Evolutionary conservation across 1,140 invertebrate genomes (phyloP), one percentile per base, ranked within the genome.

Genomic region (Pseudomyrmex sp.): DNA sequence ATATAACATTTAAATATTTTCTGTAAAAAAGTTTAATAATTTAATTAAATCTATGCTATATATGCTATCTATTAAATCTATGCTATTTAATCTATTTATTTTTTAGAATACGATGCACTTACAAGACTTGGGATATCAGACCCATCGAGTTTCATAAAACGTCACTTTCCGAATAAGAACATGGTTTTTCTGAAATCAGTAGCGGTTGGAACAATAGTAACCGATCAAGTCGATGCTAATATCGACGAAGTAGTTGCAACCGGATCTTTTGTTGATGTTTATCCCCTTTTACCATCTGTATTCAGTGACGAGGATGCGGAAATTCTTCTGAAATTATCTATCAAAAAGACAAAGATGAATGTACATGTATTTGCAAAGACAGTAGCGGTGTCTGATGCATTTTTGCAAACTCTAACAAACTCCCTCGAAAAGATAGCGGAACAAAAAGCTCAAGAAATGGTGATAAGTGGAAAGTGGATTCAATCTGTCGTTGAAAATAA

Each of bases 121-220:
- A 95, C 95, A n/a, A 95, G 98, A 87, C 95, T 99, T 68, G 98
- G 98, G 2, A 98, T 99, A 88, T 96, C 96, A 13, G 98, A 99
- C 93, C 96, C 98, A 12, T 97, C 97, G 92, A 94, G 95, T 44
- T 99, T 97, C 93, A 95, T 99, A 7, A 97, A 96, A 87, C 97
- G 97, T 85, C 96, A 96, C 88, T 97, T 98, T 90, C 90, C 95
- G 12, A 96, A 96, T 92, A 96, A 98, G 91, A 95, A 96, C 66
- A 93, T 98, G 56, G 95, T 96, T 9, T 96, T 96, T 88, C 94
- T 99, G 12, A 96, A 96, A 70, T 96, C 96, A 10, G 98, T 97
- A 92, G 97, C 97, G 76, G 96, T 98, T 84, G 97, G 98, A 2
- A 93, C 95, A 85, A 94, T 95, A 68, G 95, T 99, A 69, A 95